Base-by-base conservation (phyloP, 2,888 invertebrate genomes). In the Lordiphosa andalusiaca region DNA sequence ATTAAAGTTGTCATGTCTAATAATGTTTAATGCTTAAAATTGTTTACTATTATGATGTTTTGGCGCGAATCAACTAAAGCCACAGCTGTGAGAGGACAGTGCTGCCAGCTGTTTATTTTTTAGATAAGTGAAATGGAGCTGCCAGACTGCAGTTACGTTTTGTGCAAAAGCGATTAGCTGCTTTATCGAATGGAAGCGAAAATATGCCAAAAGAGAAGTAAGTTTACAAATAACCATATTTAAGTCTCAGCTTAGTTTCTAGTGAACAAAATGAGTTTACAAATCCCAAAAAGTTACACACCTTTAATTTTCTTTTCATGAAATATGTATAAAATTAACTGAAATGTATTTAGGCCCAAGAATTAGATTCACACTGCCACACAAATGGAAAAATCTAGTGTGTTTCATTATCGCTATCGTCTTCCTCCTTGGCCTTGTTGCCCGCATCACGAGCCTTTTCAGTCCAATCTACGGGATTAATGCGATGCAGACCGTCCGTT, bases 391-490 rank as follows among this genome's bases (percentile, higher is more conserved):
- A 0, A 30, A 9, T 30, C 63, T 55, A 48, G 23, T 52, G 54
- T 35, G 88, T 87, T 64, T 91, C 93, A 55, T 92, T 92, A 73
- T 91, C 92, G 48, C 93, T 93, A 58, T 93, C 92, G 72, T 93
- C 92, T 72, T 93, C 93, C 71, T 92, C 92, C 67, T 89, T 89
- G 4, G 89, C 88, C 9, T 97, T 95, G 85, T 95, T 95, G 83
- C 96, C 96, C 25, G 98, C 98, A 85, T 93, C 93, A 75, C 93
- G 93, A 86, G 98, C 98, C n/a, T 97, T 96, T 80, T 96, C 96
- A 1, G 92, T 90, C 81, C 93, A 95, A 0, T 92, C 92, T 1
- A 91, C 91, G 0, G 97, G 96, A 10, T 98, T 97, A 59, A 94
- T 89, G 84, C 95, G 92, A 90, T 98, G 97, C 52, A 91, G 90